phyloP scores from a whole-genome alignment of 2,113 vertebrate genomes.

The Saccopteryx leptura region DNA sequence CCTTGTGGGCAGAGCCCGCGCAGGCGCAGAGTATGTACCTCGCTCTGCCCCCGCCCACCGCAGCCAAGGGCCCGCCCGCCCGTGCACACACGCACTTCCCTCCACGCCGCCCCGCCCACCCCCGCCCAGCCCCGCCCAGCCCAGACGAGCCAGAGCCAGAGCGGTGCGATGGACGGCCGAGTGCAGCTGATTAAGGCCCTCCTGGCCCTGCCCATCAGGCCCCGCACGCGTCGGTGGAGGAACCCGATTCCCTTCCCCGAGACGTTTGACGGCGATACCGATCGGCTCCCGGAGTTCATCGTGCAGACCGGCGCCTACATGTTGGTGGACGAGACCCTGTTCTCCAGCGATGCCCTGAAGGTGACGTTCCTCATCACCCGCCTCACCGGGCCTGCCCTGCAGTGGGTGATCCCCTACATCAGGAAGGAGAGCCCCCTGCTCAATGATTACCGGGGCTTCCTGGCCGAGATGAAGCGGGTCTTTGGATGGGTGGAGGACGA shows the following conservation, averaged over 20 bases:
- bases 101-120: not conserved
- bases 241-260: constrained; percentile 73
- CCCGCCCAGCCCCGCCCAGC: not conserved
- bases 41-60: not conserved
- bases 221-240: constrained; percentile 33
- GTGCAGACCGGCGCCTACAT: constrained; percentile 80
- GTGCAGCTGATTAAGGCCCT: constrained; percentile 67
- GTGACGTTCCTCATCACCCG: constrained; percentile 82
- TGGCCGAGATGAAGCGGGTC: no score
- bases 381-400: not conserved
- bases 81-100: not conserved
- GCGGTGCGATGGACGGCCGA: not conserved
- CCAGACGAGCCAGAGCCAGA: not conserved
- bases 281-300: constrained; percentile 78
- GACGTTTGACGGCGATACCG: constrained; percentile 74
- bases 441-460: no score
- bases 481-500: no score
- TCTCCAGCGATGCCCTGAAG: constrained; percentile 71
- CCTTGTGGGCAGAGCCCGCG: not conserved
- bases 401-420: no score
- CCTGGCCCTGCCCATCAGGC: constrained; percentile 35
- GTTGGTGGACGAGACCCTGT: constrained; percentile 71
- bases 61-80: not conserved
- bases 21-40: no score
- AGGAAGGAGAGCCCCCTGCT: no score